Evolutionary conservation across 1,140 invertebrate species (phyloP), one percentile per base, ranked within the genome.

Genomic region (Drosophila serrata): DNA sequence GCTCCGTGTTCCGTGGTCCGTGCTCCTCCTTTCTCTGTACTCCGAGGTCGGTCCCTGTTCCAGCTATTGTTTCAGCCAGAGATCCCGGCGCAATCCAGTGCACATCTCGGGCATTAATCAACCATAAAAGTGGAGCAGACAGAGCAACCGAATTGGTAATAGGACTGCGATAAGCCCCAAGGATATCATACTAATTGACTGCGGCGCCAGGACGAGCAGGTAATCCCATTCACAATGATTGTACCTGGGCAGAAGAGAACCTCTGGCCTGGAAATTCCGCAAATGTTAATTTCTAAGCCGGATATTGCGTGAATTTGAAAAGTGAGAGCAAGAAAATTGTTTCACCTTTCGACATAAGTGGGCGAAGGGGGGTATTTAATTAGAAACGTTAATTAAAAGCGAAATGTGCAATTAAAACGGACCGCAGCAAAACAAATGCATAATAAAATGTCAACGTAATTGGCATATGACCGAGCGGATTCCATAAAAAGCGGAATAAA

Each of bases 81-180:
- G 29, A 67, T 62, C 42, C 45, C 17, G 45, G 42, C 48, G 46
- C 42, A 85, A 85, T 67, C 69, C 69, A 72, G 69, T 73, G 64
- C 58, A 78, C 75, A 78, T 78, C 64, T 53, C 58, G 64, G 40
- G 80, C 84, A 88, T 87, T 78, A 87, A 88, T 87, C 84, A 87
- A 84, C 62, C 57, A 76, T 63, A 78, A 82, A 82, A 49, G 55
- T 63, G 58, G 43, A 75, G 39, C 67, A 85, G 68, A 81, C 73
- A 77, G 67, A 65, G 48, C 57, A 59, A 62, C 61, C 65, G 62
- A 74, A 84, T 63, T 70, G 60, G 43, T 53, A 73, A 75, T 73
- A 68, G 39, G 65, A 68, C 62, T 60, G 19, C 45, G 65, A 87
- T 88, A 80, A 82, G 63, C 70, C 72, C 76, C 60, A 59, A 70